Percentiles rank a stretch among this genome's conserved stretches.
Evolutionary conservation across 2,113 vertebrate genomes (phyloP).

Genomic region (Erinaceus europaeus): DNA sequence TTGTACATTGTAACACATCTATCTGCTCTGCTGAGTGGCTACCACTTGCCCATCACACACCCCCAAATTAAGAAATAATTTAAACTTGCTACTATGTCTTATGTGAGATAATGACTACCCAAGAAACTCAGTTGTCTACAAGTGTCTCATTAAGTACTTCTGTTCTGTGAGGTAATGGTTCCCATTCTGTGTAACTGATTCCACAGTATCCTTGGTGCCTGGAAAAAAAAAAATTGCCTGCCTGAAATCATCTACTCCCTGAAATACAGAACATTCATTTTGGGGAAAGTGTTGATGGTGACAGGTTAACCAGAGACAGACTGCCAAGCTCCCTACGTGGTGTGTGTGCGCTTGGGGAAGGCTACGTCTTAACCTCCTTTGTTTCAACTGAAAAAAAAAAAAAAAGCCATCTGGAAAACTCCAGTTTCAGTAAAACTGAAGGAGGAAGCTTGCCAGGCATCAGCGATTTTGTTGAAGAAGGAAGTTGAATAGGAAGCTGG

Average conservation of each 20-base stretch:
- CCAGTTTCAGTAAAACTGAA: background rate
- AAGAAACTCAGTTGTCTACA: background rate
- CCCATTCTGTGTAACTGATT: background rate
- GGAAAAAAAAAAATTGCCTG: background rate
- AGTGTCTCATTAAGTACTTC: background rate
- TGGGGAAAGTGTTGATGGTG: background rate
- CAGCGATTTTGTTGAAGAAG: conserved; percentile 11
- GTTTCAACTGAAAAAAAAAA: background rate
- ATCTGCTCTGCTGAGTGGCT: too few relatives aligned
- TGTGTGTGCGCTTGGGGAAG: background rate
- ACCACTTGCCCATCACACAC: too few relatives aligned
- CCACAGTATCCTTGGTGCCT: background rate
- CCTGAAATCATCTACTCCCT: background rate
- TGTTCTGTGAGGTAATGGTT: background rate
- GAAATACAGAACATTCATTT: background rate
- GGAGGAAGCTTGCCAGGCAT: background rate
- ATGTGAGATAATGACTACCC: background rate
- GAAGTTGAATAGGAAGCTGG: background rate
- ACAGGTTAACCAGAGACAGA: background rate
- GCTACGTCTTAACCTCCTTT: background rate
- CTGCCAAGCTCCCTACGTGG: background rate
- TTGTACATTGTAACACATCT: too few relatives aligned
- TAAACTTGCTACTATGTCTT: background rate
- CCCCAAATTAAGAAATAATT: too few relatives aligned
- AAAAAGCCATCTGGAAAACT: conserved; percentile 16